Conservation (phyloP, 2,113 vertebrate species). For the Myxocyprinus asiaticus region DNA sequence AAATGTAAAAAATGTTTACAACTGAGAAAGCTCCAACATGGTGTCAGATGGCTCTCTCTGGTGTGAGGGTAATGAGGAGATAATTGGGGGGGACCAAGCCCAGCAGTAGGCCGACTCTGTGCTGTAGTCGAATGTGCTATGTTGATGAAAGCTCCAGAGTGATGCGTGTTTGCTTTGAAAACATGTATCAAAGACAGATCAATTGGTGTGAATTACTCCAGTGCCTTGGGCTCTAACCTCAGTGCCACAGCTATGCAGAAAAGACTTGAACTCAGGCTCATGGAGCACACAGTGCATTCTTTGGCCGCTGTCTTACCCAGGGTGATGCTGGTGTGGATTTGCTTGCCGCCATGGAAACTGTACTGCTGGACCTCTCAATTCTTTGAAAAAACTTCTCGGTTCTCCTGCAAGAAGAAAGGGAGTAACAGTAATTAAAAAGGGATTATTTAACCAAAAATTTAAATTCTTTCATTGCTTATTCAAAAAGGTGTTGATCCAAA, state of each 20-base stretch:
- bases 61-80: constrained; percentile 56
- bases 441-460: no score
- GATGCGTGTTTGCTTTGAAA: constrained; percentile 64
- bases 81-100: constrained; percentile 41
- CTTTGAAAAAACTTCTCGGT: constrained; percentile 60
- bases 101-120: constrained; percentile 22
- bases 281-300: constrained; percentile 40
- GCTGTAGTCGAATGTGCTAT: constrained; percentile 28
- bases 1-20: constrained; percentile 40
- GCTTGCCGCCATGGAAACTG: constrained; percentile 48
- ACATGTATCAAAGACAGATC: constrained; percentile 59
- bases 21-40: constrained; percentile 37
- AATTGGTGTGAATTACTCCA: constrained; percentile 58
- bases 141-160: constrained; percentile 49
- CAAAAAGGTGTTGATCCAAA: no score
- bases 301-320: constrained; percentile 60
- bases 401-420: constrained; percentile 52
- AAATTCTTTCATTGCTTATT: no score
- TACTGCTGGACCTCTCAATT: constrained; percentile 44
- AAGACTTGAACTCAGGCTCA: constrained; percentile 49
- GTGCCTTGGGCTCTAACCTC: constrained; percentile 50
- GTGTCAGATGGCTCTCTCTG: constrained; percentile 37
- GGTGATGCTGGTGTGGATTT: constrained; percentile 57
- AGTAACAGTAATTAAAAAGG: background rate
- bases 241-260: constrained; percentile 58